Base-by-base conservation (phyloP, 1,140 invertebrate species). In the Anthonomus grandis region DNA sequence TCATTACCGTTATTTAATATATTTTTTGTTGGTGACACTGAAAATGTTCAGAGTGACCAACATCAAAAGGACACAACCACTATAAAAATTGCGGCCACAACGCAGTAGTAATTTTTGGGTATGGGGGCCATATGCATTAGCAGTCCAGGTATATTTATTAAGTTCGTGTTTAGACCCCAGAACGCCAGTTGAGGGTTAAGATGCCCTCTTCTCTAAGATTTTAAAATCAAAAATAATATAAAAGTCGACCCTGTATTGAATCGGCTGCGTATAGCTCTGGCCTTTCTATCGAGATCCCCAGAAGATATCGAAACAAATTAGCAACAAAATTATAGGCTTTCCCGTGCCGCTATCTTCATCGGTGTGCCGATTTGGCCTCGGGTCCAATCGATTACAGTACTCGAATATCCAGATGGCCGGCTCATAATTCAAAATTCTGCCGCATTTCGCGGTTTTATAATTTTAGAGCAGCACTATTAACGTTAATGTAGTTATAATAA, bases 291-390 rank as follows among this genome's bases (percentile, higher is more conserved):
- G 53, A 67, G 62, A 67, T 67, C 56, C 53, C 52, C 58, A 63
- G 62, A 62, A 65, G 69, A 70, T 72, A 71, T 66, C 66, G 69
- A 64, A 70, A 69, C 68, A 64, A 69, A 70, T 72, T 71, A 71
- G 70, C 66, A 59, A 64, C 62, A 60, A 72, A 72, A 72, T 72
- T 72, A 72, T 72, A 72, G 70, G 69, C 69, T 70, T 70, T 70
- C 67, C 68, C 62, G 66, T 64, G 69, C 70, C 70, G 70, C 70
- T 72, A 71, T 71, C 69, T 69, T 69, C 66, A 65, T 65, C 68
- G 65, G 60, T 59, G 60, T 62, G 63, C 54, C 64, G 59, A 61
- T 64, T 24, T 65, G 60, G 69, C 69, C 67, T 60, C 65, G 57
- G 65, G 69, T 66, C 58, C 65, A 66, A 70, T 70, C 69, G 69